Base-by-base conservation (phyloP, 2,888 invertebrate species). In the Piscicola geometra region DNA sequence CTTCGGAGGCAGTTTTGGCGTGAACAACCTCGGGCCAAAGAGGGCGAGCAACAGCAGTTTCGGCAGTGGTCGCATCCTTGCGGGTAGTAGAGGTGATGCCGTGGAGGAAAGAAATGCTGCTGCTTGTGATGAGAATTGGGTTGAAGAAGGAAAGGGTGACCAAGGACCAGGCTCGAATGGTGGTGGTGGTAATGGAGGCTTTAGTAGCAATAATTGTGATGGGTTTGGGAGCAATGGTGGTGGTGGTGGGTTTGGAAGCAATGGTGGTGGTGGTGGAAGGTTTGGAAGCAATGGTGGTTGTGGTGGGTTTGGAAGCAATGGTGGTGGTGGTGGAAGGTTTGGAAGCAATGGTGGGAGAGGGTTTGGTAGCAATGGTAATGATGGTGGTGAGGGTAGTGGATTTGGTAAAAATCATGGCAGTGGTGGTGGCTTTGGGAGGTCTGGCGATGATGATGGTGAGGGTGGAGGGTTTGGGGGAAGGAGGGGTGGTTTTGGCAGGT, bases 201-300 rank as follows among this genome's bases (percentile, higher is more conserved):
- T n/a, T n/a, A n/a, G n/a, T 9, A 47, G 50, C 9, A 47, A 47
- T 47, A 21, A 21, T 47, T 47, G 50, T 47, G 50, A 47, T 47
- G 12, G 21, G 50, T 47, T 47, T 47, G 50, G 9, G 50, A 21
- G 21, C 21, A 21, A 21, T 47, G 76, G n/a, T 30, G 41, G 2
- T 77, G 66, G 30, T 35, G 41, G 18, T 78, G 78, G 78, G 28
- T 68, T 47, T 15, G 50, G 21, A 47, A 47, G 50, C 21, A 47
- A 9, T 47, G 21, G 21, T 47, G 50, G 50, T 9, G 50, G 21
- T 15, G 9, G 12, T 47, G 50, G 21, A 21, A 15, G 50, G 9
- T 47, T 15, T 47, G 12, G 21, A 47, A 47, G 21, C 21, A 47
- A 47, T 47, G 9, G 9, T 47, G 50, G 21, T 15, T 15, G 50